phyloP scores from a whole-genome alignment of 2,888 invertebrate genomes.

The Drosophila pegasa region DNA sequence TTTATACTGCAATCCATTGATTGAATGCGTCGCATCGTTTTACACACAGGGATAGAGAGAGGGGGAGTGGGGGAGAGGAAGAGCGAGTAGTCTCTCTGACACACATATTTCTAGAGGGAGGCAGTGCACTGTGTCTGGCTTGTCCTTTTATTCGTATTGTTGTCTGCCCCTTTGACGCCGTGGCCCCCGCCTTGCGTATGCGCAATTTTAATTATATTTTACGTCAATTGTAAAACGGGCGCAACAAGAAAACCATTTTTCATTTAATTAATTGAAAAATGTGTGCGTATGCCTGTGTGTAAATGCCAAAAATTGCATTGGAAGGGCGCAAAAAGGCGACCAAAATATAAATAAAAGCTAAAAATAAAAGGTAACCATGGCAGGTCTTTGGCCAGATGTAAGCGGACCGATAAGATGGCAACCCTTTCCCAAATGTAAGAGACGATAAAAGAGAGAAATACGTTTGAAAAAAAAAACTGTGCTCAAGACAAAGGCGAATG shows the following conservation, averaged over 20 bases:
- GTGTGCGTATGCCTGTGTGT: constrained; percentile 32
- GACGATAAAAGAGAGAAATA: background rate
- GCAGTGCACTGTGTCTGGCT: constrained; percentile 9
- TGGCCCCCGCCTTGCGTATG: constrained; percentile 45
- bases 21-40: constrained; percentile 63
- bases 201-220: constrained; percentile 78
- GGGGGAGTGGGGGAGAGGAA: background rate
- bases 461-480: constrained; percentile 12
- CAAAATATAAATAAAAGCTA: background rate
- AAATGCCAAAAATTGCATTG: constrained; percentile 34
- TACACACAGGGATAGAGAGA: background rate
- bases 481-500: constrained; percentile 43
- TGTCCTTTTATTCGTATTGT: constrained; percentile 18
- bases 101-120: constrained; percentile 6
- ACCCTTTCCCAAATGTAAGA: constrained; percentile 13
- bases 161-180: background rate
- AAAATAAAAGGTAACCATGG: constrained; percentile 12
- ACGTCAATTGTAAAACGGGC: constrained; percentile 76
- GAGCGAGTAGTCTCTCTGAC: background rate
- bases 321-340: background rate
- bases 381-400: constrained; percentile 21
- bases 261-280: constrained; percentile 79
- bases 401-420: constrained; percentile 33
- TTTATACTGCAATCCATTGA: constrained; percentile 75
- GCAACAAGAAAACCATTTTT: constrained; percentile 66